Conservation (phyloP, 2,797 vertebrate genomes). For the Apogon talboti region DNA sequence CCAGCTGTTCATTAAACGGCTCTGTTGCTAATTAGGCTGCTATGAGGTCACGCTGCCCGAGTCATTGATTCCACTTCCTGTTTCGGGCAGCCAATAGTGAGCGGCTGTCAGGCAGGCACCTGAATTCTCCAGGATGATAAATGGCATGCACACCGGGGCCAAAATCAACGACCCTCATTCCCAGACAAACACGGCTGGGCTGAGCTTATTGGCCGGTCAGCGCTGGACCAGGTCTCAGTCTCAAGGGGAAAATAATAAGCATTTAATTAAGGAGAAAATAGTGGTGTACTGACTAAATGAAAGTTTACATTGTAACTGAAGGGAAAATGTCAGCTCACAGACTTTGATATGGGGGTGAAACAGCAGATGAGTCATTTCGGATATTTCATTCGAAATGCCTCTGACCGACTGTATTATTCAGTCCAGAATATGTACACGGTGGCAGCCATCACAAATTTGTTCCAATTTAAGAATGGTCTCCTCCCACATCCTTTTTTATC, state of each 20-base stretch:
- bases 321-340: conserved; percentile 40
- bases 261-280: conserved; percentile 56
- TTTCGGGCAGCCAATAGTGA: conserved; percentile 72
- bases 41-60: conserved; percentile 82
- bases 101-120: conserved; percentile 72
- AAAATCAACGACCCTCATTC: conserved; percentile 71
- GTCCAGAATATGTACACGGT: conserved; percentile 43
- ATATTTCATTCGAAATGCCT: conserved; percentile 41
- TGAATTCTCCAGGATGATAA: conserved; percentile 77
- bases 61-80: conserved; percentile 84
- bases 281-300: conserved; percentile 33
- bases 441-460: conserved; percentile 68
- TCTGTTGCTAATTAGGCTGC: conserved; percentile 83
- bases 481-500: conserved; percentile 70
- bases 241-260: conserved; percentile 48
- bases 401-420: conserved; percentile 40
- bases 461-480: conserved; percentile 72
- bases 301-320: conserved; percentile 32
- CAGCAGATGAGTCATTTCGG: conserved; percentile 18
- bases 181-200: conserved; percentile 59
- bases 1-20: conserved; percentile 85
- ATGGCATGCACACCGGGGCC: conserved; percentile 58
- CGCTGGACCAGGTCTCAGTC: conserved; percentile 35
- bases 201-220: conserved; percentile 67
- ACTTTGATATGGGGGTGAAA: conserved; percentile 41